These are phyloP conservation scores for Manduca sexta DNA, from an alignment of 1,140 invertebrate genomes.

Conservation along the genomic window DNA sequence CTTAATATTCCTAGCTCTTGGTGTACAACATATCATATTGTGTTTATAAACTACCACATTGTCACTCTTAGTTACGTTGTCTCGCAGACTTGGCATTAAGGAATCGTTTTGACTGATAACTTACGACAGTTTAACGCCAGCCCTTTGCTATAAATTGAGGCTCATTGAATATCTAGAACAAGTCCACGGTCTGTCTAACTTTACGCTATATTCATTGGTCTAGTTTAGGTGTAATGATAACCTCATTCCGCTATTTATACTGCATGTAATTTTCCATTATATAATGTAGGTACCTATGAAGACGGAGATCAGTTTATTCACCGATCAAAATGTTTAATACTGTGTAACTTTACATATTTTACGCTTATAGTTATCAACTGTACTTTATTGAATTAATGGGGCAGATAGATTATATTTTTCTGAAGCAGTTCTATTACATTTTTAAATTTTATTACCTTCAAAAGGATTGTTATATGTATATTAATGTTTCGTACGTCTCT, in stretches of 20 bases:
- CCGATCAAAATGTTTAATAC: too few relatives aligned
- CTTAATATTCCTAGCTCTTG: too few relatives aligned
- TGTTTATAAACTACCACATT: not conserved
- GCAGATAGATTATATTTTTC: too few relatives aligned
- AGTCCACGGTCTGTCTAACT: slow-evolving; percentile 24
- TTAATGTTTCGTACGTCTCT: too few relatives aligned
- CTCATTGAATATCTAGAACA: slow-evolving; percentile 30
- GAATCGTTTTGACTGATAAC: slow-evolving; percentile 8
- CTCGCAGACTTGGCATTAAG: not conserved
- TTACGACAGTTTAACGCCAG: slow-evolving; percentile 8
- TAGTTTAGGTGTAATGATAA: slow-evolving; percentile 37
- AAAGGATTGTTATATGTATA: too few relatives aligned
- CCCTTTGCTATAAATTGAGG: slow-evolving; percentile 17
- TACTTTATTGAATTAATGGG: too few relatives aligned
- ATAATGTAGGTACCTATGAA: not conserved
- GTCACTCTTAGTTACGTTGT: not conserved
- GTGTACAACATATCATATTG: too few relatives aligned
- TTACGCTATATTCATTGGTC: slow-evolving; percentile 26
- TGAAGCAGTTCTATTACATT: too few relatives aligned
- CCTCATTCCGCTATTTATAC: slow-evolving; percentile 45
- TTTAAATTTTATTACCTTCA: too few relatives aligned
- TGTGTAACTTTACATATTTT: too few relatives aligned
- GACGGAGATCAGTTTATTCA: too few relatives aligned
- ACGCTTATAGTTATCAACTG: too few relatives aligned
- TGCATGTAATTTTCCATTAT: slow-evolving; percentile 42